A percentile compares a stretch with the other conserved stretches of the same genome.
Evolutionary conservation across 2,113 vertebrate species (phyloP).

Genomic region (Propithecus coquereli): DNA sequence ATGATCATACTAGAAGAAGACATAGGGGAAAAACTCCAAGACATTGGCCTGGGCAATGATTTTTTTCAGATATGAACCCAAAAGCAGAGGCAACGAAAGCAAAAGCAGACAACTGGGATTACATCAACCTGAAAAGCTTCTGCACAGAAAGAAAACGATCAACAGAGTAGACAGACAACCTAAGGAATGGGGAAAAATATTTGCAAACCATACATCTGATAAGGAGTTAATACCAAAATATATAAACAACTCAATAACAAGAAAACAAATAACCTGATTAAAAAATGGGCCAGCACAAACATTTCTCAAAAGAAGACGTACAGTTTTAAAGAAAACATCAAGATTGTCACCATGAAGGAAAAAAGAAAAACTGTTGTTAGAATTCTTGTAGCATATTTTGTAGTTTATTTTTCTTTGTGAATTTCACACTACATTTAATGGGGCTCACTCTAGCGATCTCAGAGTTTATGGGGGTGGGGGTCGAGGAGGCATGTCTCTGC

Average conservation of each 20-base stretch:
- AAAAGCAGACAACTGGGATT: background rate
- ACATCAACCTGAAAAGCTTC: background rate
- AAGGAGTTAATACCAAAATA: background rate
- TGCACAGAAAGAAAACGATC: background rate
- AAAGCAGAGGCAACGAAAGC: background rate
- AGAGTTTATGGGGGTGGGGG: fast-evolving
- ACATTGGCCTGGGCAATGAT: background rate
- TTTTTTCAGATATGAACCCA: background rate
- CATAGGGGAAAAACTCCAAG: background rate
- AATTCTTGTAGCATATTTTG: background rate
- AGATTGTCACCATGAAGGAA: background rate
- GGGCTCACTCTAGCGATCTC: background rate
- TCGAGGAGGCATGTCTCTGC: fast-evolving
- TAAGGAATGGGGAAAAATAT: background rate
- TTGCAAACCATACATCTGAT: background rate
- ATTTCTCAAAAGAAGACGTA: background rate
- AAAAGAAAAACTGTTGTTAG: background rate
- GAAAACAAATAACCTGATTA: background rate
- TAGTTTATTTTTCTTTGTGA: background rate
- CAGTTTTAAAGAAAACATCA: background rate
- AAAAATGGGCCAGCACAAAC: no score
- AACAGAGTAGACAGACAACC: background rate
- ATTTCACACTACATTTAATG: fast-evolving
- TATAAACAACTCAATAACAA: background rate
- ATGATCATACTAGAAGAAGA: background rate